Evolutionary conservation across 2,113 vertebrate genomes (phyloP).

Genomic region (Alligator mississippiensis): DNA sequence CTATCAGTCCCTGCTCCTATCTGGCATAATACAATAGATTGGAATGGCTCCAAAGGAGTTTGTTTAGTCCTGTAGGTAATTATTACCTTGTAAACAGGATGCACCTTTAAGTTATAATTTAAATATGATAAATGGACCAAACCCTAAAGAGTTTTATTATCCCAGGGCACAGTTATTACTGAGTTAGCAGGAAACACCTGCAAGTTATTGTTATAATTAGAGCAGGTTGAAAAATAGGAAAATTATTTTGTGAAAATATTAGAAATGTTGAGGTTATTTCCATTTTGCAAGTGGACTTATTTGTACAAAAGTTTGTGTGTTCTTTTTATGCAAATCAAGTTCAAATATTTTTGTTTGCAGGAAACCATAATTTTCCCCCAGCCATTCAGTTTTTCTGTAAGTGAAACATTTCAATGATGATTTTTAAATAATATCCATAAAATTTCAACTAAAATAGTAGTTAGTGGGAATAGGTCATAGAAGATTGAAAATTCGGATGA

Average conservation of each 20-base stretch:
- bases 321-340: rapidly evolving
- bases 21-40: slow-evolving; percentile 42
- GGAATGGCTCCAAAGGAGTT: slow-evolving; percentile 59
- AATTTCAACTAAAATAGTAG: neutral
- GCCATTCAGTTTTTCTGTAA: neutral
- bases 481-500: neutral
- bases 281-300: neutral
- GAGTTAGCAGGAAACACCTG: slow-evolving; percentile 75
- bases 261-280: slow-evolving; percentile 19
- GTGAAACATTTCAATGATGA: neutral
- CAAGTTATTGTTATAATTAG: slow-evolving; percentile 68
- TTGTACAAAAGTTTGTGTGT: neutral
- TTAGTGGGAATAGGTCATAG: neutral
- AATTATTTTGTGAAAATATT: slow-evolving; percentile 23
- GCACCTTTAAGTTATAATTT: slow-evolving; percentile 75
- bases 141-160: slow-evolving; percentile 54
- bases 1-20: neutral
- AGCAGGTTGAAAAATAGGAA: slow-evolving; percentile 55
- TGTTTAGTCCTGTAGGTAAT: slow-evolving; percentile 68
- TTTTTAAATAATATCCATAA: neutral
- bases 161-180: slow-evolving; percentile 63
- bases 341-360: neutral
- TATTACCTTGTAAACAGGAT: slow-evolving; percentile 76
- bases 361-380: neutral
- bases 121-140: slow-evolving; percentile 71